These are phyloP conservation scores for Puma concolor DNA, from an alignment of 2,113 vertebrate genomes.

Conservation along the genomic window DNA sequence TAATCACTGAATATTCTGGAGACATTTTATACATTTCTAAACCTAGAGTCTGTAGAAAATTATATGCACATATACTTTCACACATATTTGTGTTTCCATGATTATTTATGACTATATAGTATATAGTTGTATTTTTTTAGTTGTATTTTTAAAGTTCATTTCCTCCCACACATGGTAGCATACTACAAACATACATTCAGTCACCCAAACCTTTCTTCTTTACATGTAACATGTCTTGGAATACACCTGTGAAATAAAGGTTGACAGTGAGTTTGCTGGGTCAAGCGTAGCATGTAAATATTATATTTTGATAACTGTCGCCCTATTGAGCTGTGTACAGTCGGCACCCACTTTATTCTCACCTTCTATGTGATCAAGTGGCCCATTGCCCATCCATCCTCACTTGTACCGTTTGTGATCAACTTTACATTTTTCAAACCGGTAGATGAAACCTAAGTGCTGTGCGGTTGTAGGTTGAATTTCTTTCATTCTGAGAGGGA, in stretches of 20 bases:
- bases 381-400: not conserved
- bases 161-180: not conserved
- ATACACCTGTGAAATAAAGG: not conserved
- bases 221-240: not conserved
- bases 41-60: not conserved
- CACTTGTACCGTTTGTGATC: not conserved
- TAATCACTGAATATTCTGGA: not conserved
- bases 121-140: not conserved
- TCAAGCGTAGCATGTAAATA: not conserved
- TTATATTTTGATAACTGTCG: not conserved
- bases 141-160: not conserved
- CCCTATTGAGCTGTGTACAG: not conserved
- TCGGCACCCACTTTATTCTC: not conserved
- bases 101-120: not conserved
- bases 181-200: not conserved
- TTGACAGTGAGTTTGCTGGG: not conserved
- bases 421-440: not conserved
- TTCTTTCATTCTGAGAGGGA: not conserved
- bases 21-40: not conserved
- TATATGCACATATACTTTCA: not conserved
- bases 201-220: not conserved
- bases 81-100: not conserved
- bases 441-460: not conserved
- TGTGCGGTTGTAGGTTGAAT: not conserved
- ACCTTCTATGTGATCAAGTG: not conserved